Evolutionary conservation across 2,797 vertebrate species (phyloP), one percentile per base, ranked within the genome.

Genomic region (Dendrocincla tyrannina): DNA sequence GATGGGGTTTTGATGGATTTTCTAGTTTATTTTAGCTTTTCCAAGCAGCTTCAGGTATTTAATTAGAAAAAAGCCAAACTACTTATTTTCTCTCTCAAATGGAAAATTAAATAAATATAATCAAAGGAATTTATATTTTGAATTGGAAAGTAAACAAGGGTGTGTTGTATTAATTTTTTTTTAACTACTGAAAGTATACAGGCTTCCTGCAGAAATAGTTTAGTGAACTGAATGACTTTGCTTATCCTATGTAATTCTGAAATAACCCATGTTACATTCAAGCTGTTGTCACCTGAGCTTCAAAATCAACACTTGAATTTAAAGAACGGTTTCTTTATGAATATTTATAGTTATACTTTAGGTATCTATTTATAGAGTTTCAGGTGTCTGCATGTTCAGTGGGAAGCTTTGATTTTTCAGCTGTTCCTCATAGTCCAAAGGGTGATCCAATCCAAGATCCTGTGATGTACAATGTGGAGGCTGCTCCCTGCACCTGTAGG

Each of bases 301-400:
- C 55, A 58, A 24, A 88, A 42, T 55, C 68, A 77, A 67, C 58
- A 16, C 25, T 25, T 66, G 19, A 33, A 58, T 88, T 88, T 53
- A 83, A 55, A 55, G 24, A 63, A 9, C 11, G 2, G 4, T 37
- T 80, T 85, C 14, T 85, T 77, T n/a, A n/a, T 64, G 11, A 52
- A 28, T 62, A 53, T 33, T 75, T 63, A 16, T 47, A 19, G 15
- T 52, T 52, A 5, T 17, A 23, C 11, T 67, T 72, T 12, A 5
- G 30, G 5, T 47, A 52, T 46, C 24, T 33, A 25, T 53, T 52
- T 32, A 20, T 8, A 33, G 32, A 67, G 42, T 59, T 84, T 76
- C 32, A 28, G 10, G 9, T 32, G 10, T 33, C 67, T 79, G 18
- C 27, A 13, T 0, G 0, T 46, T 75, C 25, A 18, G 44, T 28